Base-by-base conservation (phyloP, 2,888 invertebrate species). In the Perdita meconis region DNA sequence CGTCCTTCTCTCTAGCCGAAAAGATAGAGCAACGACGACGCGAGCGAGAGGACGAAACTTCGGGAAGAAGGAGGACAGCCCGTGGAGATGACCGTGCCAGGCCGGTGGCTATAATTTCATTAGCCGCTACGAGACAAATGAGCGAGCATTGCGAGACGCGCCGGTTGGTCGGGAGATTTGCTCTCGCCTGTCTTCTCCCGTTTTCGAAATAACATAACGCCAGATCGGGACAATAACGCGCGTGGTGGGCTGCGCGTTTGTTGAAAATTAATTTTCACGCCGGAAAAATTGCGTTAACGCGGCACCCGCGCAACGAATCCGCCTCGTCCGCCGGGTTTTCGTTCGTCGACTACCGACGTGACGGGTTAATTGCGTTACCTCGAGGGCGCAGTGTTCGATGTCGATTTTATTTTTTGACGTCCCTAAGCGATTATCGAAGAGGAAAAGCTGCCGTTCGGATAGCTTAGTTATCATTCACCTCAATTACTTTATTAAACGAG, bases 61-160 rank as follows among this genome's bases (percentile, higher is more conserved):
- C 55, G 75, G n/a, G 70, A 68, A 69, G 78, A 72, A 78, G 56
- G 80, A 77, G 83, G 76, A 75, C 78, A 75, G 71, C 70, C 66
- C 59, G 78, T 80, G 86, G 86, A 86, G 90, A 90, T 90, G 89
- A 90, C 88, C 89, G 84, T 78, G 83, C 85, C 82, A 81, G 80
- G 78, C 84, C 82, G 86, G 89, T 87, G 89, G 92, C 93, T 93
- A 94, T 94, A 94, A 94, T 94, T 94, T 94, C 93, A 94, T 94
- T 94, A 94, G 93, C 93, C 90, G 92, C 89, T 91, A 87, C 86
- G 92, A 93, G 93, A 94, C 93, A 94, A 94, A 94, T 93, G 94
- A 93, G 93, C 91, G 89, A 89, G 89, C 90, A 92, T 92, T 91
- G 90, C 87, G 87, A 89, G 91, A 90, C 85, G 91, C 92, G 88